These are phyloP conservation scores for Sitta carolinensis DNA, from an alignment of 2,797 vertebrate species.

Conservation along the genomic window DNA sequence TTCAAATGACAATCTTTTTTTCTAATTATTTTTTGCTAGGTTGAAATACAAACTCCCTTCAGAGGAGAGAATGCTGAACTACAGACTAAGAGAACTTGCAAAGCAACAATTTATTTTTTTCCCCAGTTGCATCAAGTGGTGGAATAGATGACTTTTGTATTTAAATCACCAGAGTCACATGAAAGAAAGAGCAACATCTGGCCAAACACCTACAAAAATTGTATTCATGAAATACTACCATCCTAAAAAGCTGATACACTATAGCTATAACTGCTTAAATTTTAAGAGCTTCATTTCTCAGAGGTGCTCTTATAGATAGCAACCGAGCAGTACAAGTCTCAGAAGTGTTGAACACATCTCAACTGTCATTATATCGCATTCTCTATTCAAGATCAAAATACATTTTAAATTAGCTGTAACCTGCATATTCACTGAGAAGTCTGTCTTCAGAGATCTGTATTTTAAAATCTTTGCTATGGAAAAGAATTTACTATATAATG, in stretches of 20 bases:
- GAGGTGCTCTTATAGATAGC: not conserved
- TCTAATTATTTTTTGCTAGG: not conserved
- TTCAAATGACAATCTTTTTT: not conserved
- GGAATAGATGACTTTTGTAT: not conserved
- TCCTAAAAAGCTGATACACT: not conserved
- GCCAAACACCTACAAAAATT: not conserved
- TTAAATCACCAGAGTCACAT: not conserved
- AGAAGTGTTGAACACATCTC: not conserved
- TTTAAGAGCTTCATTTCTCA: not conserved
- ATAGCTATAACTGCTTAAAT: not conserved
- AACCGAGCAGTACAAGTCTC: not conserved
- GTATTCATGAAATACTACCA: not conserved
- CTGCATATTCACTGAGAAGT: not conserved
- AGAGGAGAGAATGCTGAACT: conserved; percentile 10
- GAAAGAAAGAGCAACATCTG: conserved; percentile 46
- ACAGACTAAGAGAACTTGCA: not conserved
- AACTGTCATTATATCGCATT: not conserved
- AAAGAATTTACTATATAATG: not conserved
- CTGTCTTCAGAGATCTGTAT: not conserved
- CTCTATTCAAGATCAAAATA: not conserved
- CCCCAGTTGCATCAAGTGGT: not conserved
- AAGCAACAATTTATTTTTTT: not conserved
- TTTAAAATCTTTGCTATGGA: not conserved
- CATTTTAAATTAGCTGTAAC: not conserved
- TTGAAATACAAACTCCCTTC: conserved; percentile 4